Evolutionary conservation across 1,140 invertebrate genomes (phyloP).

Genomic region (Magallana ariakensis): DNA sequence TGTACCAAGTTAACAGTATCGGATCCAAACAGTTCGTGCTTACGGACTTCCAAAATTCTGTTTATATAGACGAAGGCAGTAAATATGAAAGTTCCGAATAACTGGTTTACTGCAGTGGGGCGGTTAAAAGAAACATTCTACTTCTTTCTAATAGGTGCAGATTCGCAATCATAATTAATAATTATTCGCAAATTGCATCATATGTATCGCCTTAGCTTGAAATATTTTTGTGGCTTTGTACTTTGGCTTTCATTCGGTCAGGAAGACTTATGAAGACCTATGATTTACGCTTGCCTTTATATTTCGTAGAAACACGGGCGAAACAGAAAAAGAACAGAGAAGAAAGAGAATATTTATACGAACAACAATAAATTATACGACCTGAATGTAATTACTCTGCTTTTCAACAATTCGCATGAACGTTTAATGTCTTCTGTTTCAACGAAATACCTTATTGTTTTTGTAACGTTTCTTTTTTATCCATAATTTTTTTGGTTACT

Average conservation of each 20-base stretch:
- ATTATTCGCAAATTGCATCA: not conserved
- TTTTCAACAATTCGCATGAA: too few relatives aligned
- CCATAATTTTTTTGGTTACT: too few relatives aligned
- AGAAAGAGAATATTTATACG: too few relatives aligned
- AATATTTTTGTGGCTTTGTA: not conserved
- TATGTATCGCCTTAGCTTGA: not conserved
- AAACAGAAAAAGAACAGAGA: too few relatives aligned
- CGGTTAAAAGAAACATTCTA: not conserved
- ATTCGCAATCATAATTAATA: not conserved
- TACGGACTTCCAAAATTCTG: not conserved
- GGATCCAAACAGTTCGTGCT: not conserved
- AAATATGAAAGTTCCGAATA: not conserved
- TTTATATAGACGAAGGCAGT: not conserved
- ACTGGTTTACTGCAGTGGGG: not conserved
- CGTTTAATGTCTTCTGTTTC: too few relatives aligned
- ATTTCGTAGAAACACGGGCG: not conserved
- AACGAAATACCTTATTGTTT: too few relatives aligned
- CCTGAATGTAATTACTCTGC: too few relatives aligned
- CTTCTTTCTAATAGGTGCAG: not conserved
- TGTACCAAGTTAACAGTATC: not conserved
- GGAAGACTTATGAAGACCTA: not conserved
- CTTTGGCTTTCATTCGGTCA: not conserved
- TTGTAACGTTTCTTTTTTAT: too few relatives aligned
- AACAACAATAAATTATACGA: too few relatives aligned
- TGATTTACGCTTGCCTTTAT: not conserved